These are phyloP conservation scores for Athene cunicularia DNA, from an alignment of 2,113 vertebrate genomes.

Conservation along the genomic window DNA sequence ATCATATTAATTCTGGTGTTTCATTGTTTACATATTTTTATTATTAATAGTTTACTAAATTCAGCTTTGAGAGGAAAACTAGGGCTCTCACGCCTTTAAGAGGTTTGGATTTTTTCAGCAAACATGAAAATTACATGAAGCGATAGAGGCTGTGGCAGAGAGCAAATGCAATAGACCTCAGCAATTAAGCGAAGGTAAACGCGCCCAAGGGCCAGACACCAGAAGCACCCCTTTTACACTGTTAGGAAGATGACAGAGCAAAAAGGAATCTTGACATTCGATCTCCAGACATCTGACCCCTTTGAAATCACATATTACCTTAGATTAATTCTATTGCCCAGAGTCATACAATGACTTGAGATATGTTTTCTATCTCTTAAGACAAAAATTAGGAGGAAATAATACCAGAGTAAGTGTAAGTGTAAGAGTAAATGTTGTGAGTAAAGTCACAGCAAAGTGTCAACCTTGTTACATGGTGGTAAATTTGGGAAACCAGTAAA, in stretches of 20 bases:
- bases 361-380: not conserved
- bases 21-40: not conserved
- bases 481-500: not conserved
- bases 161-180: not conserved
- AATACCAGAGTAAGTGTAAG: not conserved
- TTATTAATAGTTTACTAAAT: not conserved
- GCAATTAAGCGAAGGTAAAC: not conserved
- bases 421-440: not conserved
- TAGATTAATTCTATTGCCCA: not conserved
- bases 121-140: not conserved
- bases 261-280: not conserved
- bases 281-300: conserved; percentile 3
- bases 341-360: not conserved
- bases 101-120: not conserved
- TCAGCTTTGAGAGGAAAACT: not conserved
- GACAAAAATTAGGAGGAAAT: not conserved
- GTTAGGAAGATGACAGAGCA: not conserved
- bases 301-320: not conserved
- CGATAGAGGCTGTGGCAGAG: not conserved
- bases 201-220: not conserved
- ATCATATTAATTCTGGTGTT: accelerated
- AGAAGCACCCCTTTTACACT: not conserved
- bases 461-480: not conserved
- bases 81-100: not conserved
- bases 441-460: not conserved